Conservation (phyloP, 2,113 vertebrate species). For the Halcyon senegalensis region DNA sequence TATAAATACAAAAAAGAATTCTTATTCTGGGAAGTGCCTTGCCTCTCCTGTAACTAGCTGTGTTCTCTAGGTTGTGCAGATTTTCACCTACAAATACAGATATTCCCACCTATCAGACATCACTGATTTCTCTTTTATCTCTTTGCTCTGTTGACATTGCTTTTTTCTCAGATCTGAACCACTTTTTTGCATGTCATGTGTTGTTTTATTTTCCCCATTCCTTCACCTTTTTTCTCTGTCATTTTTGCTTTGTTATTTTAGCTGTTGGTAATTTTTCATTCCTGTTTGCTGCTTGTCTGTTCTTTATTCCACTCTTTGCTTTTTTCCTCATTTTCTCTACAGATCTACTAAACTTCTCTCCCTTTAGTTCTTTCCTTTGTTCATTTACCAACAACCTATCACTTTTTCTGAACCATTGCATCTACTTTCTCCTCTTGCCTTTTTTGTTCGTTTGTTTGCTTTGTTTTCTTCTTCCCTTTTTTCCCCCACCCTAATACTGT, state of each 20-base stretch:
- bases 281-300: not conserved
- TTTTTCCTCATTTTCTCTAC: not conserved
- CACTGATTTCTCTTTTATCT: conserved; percentile 33
- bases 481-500: not conserved
- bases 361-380: not conserved
- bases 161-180: conserved; percentile 46
- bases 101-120: not conserved
- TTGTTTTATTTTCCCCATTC: conserved; percentile 1
- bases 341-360: not conserved
- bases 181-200: conserved; percentile 6
- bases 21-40: not conserved
- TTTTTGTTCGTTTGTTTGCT: not conserved
- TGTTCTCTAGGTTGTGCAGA: not conserved
- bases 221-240: conserved; percentile 18
- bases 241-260: conserved; percentile 36
- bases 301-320: not conserved
- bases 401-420: not conserved
- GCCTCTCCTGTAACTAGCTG: not conserved
- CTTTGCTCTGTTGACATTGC: conserved; percentile 29
- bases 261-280: conserved; percentile 20
- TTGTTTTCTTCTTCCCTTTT: not conserved
- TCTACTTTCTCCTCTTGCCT: not conserved
- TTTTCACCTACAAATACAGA: conserved; percentile 9
- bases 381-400: not conserved
- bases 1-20: not conserved